Evolutionary conservation across 2,113 vertebrate species (phyloP), one percentile per base, ranked within the genome.

Genomic region (Chinchilla lanigera): DNA sequence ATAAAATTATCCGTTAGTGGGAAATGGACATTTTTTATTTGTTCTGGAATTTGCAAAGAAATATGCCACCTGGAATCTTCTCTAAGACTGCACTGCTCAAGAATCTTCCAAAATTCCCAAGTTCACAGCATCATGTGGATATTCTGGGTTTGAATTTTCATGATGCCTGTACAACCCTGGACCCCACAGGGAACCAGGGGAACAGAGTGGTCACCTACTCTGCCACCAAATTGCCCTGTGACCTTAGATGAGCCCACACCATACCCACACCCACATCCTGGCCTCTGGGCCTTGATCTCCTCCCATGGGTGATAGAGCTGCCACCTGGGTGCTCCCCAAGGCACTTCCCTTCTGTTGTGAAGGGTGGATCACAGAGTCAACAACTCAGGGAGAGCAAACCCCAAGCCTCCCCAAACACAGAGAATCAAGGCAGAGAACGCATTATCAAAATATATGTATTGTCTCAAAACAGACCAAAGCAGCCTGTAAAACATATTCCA

Each of bases 1-100:
- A 26, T 26, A 30, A 47, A 87, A 93, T 81, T 84, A 93, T 41
- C 96, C 54, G 19, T 67, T 50, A 1, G 26, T 63, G 56, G 33
- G 12, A 80, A 95, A 84, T 52, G 78, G 61, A 61, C 33, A 56
- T 89, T 89, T 26, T 85, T 82, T 38, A 58, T 89, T 9, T 47
- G 56, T 82, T 14, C 6, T 13, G 1, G 61, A 95, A 88, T 93
- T 65, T 94, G 44, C 75, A 82, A 92, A 90, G 67, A 97, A 84
- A 93, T 75, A 71, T 17, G 47, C 20, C 73, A 61, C 33, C 26
- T 93, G 35, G 73, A 75, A 47, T 75, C 73, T 28, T 44, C 41
- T 47, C 73, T 52, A 19, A 78, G 14, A 78, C 28, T 50, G 44
- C 16, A 52, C 47, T 52, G 47, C 30, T 52, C 47, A 77, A 47